Conservation (phyloP, 2,113 vertebrate genomes). For the Psettodes erumei region DNA sequence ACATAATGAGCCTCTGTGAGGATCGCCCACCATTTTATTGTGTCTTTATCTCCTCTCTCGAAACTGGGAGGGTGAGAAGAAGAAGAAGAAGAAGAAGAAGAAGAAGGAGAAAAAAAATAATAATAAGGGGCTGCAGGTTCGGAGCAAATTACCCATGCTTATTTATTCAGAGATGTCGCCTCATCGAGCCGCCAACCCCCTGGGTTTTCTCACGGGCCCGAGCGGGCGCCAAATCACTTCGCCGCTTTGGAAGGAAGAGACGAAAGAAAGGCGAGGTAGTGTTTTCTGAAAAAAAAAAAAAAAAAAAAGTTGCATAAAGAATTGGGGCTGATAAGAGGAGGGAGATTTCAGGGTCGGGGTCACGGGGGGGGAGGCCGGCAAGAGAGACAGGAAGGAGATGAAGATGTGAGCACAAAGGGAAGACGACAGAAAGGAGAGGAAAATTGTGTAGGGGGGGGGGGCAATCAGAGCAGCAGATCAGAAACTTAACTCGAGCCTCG, state of each 20-base stretch:
- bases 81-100: slow-evolving; percentile 12
- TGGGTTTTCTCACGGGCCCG: slow-evolving; percentile 54
- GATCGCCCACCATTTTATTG: slow-evolving; percentile 70
- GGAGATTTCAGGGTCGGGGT: slow-evolving; percentile 2
- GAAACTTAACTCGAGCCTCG: slow-evolving; percentile 52
- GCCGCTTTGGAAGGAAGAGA: slow-evolving; percentile 14
- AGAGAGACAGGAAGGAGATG: background rate
- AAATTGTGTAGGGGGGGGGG: background rate
- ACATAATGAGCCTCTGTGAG: slow-evolving; percentile 72
- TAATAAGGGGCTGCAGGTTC: slow-evolving; percentile 55
- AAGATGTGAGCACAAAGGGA: slow-evolving; percentile 20
- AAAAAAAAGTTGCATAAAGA: background rate
- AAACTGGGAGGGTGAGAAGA: slow-evolving; percentile 45
- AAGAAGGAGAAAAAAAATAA: slow-evolving; percentile 28
- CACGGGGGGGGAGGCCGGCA: background rate
- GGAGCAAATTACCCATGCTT: slow-evolving; percentile 77
- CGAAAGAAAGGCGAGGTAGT: background rate
- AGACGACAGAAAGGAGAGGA: slow-evolving; percentile 8
- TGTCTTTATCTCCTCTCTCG: slow-evolving; percentile 71
- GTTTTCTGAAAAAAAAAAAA: slow-evolving; percentile 26
- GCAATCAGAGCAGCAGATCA: slow-evolving; percentile 38
- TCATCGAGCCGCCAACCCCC: slow-evolving; percentile 58
- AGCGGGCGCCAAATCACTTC: slow-evolving; percentile 50
- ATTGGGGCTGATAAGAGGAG: background rate
- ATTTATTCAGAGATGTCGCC: slow-evolving; percentile 74